phyloP scores from a whole-genome alignment of 2,113 vertebrate genomes.

The Conger conger region DNA sequence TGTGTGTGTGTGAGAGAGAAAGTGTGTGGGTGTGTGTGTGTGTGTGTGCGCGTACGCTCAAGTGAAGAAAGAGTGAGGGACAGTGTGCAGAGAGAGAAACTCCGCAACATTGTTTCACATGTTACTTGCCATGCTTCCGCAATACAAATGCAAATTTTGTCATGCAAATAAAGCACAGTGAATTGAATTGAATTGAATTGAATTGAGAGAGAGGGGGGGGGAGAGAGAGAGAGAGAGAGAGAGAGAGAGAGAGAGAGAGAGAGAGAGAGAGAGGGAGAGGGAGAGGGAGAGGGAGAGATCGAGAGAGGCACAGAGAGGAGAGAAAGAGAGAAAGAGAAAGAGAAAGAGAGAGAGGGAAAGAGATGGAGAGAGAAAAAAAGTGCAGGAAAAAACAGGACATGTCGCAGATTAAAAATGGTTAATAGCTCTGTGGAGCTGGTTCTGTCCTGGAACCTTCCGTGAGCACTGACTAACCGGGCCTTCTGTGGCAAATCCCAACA shows the following conservation, averaged over 20 bases:
- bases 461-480: slow-evolving; percentile 2
- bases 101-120: too few species aligned
- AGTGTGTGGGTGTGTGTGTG: not conserved
- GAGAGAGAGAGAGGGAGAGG: not conserved
- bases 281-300: not conserved
- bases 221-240: not conserved
- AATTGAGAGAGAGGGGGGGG: too few species aligned
- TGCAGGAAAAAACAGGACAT: not conserved
- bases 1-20: not conserved
- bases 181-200: too few species aligned
- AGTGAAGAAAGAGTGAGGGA: not conserved
- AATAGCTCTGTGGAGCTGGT: not conserved
- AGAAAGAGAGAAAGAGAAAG: too few species aligned
- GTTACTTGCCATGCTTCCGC: too few species aligned
- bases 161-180: too few species aligned
- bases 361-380: not conserved
- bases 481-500: not conserved
- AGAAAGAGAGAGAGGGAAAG: too few species aligned
- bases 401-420: slow-evolving; percentile 23
- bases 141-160: too few species aligned
- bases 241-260: not conserved
- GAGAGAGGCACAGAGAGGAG: too few species aligned
- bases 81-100: too few species aligned
- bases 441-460: not conserved
- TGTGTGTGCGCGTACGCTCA: not conserved